Evolutionary conservation across 2,797 vertebrate species (phyloP), one percentile per base, ranked within the genome.

Genomic region (Falco naumanni): DNA sequence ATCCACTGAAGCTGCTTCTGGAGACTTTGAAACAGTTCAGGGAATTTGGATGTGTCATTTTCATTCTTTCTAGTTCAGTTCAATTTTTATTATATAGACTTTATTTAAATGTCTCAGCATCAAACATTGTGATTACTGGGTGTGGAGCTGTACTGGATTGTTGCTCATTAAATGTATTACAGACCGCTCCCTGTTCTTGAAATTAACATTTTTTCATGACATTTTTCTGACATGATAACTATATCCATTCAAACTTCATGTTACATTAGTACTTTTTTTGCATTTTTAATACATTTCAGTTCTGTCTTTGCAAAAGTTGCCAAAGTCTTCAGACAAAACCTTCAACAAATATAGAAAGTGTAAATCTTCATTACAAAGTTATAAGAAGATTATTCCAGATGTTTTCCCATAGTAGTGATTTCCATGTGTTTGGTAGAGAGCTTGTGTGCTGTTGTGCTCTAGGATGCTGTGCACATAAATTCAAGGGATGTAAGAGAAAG

Each of bases 141-240:
- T 72, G 33, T 56, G 51, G 86, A 87, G 29, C 33, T 84, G 63
- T 77, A 50, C 25, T 68, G 57, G 50, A 39, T 77, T 89, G 74
- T 87, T 95, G 75, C 90, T 93, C 70, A 86, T 81, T 72, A 82
- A 78, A 66, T 60, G 18, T 66, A 10, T 87, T 82, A 34, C 43
- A 74, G 63, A 60, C 37, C 64, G 71, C 71, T 90, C 33, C 66
- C 84, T 92, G n/a, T 37, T 94, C 75, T 86, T 77, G 34, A 88
- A 95, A 84, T 68, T 78, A 90, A 69, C 72, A 19, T 70, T 77
- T 92, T 87, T 87, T 75, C 26, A 7, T 86, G 18, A 87, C 47
- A 33, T 92, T 91, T 95, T 95, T 74, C 78, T 96, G 68, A 78
- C 69, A 51, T 89, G 89, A 25, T 74, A 93, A 83, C 43, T 82